Percentiles rank a stretch among this genome's conserved stretches.
Evolutionary conservation across 1,140 invertebrate species (phyloP).

Genomic region (Hycleus cichorii): DNA sequence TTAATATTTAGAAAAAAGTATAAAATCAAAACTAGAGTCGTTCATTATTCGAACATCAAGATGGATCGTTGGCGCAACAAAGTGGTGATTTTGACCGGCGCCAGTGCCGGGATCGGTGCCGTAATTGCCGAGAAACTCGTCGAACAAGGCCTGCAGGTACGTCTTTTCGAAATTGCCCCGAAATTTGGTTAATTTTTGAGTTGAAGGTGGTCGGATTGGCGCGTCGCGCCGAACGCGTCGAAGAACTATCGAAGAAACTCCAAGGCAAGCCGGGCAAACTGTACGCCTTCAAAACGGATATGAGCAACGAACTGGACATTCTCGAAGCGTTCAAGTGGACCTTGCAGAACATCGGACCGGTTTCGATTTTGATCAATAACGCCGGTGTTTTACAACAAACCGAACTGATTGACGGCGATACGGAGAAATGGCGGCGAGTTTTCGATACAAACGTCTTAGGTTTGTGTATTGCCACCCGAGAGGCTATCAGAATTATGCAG

Average conservation of each 20-base stretch:
- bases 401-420: conserved; percentile 13
- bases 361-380: conserved; percentile 61
- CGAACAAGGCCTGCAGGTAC: conserved; percentile 4
- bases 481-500: conserved; percentile 43
- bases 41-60: too few relatives aligned
- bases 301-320: conserved; percentile 55
- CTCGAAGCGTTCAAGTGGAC: conserved; percentile 53
- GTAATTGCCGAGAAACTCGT: conserved; percentile 35
- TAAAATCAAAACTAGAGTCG: too few relatives aligned
- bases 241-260: conserved; percentile 32
- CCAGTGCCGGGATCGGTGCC: conserved; percentile 47
- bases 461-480: conserved; percentile 47
- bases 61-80: conserved; percentile 40
- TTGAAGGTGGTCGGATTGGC: conserved; percentile 59
- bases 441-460: conserved; percentile 39
- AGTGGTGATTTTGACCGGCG: conserved; percentile 49
- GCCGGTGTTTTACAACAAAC: conserved; percentile 41
- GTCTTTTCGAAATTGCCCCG: not conserved
- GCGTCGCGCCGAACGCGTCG: conserved; percentile 51
- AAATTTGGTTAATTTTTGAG: not conserved
- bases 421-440: conserved; percentile 15
- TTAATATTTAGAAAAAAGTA: too few relatives aligned
- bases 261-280: conserved; percentile 32
- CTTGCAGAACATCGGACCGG: conserved; percentile 46
- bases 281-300: conserved; percentile 50